A percentile compares a stretch with the other conserved stretches of the same genome.
These are phyloP conservation scores for Orbicella faveolata DNA, from an alignment of 64 coral and sea anemone species.

Conservation along the genomic window DNA sequence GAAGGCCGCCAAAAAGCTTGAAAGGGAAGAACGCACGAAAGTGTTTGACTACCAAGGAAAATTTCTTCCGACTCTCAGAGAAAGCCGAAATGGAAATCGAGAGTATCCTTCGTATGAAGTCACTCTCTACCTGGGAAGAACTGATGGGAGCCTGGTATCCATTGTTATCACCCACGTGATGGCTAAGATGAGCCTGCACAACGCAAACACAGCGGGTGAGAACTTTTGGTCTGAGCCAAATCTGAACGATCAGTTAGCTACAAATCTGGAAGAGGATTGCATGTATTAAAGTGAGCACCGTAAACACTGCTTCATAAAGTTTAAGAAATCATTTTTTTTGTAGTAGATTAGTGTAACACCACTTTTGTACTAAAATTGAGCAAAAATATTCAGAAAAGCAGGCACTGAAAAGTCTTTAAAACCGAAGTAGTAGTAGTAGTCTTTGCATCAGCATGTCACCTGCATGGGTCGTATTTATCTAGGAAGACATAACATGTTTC, in stretches of 20 bases:
- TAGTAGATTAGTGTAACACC: background rate
- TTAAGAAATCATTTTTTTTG: background rate
- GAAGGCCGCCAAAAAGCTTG: conserved; percentile 44
- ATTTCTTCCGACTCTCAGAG: conserved; percentile 51
- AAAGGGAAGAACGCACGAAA: conserved; percentile 81
- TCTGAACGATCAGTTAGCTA: conserved; percentile 40
- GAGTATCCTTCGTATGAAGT: conserved; percentile 69
- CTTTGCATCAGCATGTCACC: no score
- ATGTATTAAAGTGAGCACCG: conserved; percentile 2
- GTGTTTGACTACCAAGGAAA: conserved; percentile 77
- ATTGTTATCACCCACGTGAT: conserved; percentile 83
- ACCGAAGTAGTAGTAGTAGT: no score
- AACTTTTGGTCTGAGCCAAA: conserved; percentile 59
- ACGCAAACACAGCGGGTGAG: conserved; percentile 31
- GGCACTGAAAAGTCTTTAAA: no score
- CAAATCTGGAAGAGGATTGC: conserved; percentile 15
- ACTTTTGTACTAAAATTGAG: background rate
- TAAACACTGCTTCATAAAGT: background rate
- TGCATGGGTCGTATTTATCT: no score
- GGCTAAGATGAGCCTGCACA: conserved; percentile 57
- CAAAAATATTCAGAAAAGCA: no score
- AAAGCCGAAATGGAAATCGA: conserved; percentile 50
- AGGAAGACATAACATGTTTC: no score
- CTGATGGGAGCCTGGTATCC: conserved; percentile 66
- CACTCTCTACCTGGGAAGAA: conserved; percentile 75